Evolutionary conservation across 2,797 vertebrate genomes (phyloP).

Genomic region (Oophaga sylvatica): DNA sequence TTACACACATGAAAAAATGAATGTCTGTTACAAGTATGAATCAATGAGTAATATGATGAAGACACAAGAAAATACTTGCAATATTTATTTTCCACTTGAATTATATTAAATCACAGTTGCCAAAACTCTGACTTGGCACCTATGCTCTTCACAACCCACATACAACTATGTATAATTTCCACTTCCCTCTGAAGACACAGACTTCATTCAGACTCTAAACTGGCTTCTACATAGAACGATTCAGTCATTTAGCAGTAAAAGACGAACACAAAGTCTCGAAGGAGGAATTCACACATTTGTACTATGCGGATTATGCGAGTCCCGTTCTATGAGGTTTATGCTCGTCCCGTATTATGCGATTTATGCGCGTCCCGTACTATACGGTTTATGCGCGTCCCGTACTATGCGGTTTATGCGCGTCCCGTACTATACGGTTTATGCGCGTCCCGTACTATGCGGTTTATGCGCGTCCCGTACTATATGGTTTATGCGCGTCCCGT

Average conservation of each 20-base stretch:
- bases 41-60: background rate
- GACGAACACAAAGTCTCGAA: background rate
- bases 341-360: no score
- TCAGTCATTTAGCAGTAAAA: background rate
- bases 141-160: background rate
- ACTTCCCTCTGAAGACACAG: slow-evolving; percentile 8
- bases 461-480: no score
- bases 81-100: background rate
- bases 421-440: no score
- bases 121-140: background rate
- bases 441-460: no score
- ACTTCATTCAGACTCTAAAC: background rate
- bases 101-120: slow-evolving; percentile 21
- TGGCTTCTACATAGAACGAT: background rate
- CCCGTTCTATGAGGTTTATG: no score
- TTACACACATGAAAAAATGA: no score
- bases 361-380: no score
- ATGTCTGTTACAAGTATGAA: background rate
- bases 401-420: no score
- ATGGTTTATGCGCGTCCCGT: no score
- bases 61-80: background rate
- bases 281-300: background rate
- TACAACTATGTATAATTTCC: background rate
- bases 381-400: no score
- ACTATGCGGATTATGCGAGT: no score